Base-by-base conservation (phyloP, 92 coral and sea anemone genomes). In the Zoanthus gigantus region DNA sequence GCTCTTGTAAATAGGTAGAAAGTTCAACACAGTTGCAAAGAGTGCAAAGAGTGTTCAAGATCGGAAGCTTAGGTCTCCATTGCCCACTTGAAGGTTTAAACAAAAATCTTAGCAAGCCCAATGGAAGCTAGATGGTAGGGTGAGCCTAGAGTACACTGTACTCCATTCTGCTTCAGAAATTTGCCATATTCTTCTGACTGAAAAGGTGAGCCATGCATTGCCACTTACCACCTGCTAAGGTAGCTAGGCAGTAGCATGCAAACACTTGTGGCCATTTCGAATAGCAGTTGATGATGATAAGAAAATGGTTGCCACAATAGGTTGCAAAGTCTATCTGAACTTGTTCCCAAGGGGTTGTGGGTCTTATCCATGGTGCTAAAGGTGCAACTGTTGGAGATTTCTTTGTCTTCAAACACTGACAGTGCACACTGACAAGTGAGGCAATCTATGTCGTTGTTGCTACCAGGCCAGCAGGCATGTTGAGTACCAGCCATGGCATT, bases 151-250 rank as follows among this genome's bases (percentile, higher is more conserved):
- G 61, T 28, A 16, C 85, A 17, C 56, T 13, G 72, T 58, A 81
- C 65, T 81, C 85, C 85, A 58, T 61, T 81, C 52, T 58, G 84
- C 67, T 81, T 81, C 72, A 81, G 74, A 74, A 81, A 81, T 29
- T 61, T 23, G 9, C 72, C 85, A 10, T 58, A 81, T 61, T 81
- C 85, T 18, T 14, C 85, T 53, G 85, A 81, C 72, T 81, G 85
- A 60, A 81, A 81, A 8, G 85, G 85, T 7, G 85, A 48, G 2
- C 85, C 85, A 58, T n/a, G n/a, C n/a, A n/a, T 81, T 81, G 85
- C 61, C 85, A 53, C 85, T 81, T 1, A 81, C 72, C 17, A 53
- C 34, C 17, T 58, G 74, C 29, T 17, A 48, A 30, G 85, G 85
- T 61, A 61, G 68, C 23, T 23, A 23, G 23, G 28, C 68, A n/a